Evolutionary conservation across 2,797 vertebrate genomes (phyloP), one percentile per base, ranked within the genome.

Genomic region (Geotrypetes seraphini): DNA sequence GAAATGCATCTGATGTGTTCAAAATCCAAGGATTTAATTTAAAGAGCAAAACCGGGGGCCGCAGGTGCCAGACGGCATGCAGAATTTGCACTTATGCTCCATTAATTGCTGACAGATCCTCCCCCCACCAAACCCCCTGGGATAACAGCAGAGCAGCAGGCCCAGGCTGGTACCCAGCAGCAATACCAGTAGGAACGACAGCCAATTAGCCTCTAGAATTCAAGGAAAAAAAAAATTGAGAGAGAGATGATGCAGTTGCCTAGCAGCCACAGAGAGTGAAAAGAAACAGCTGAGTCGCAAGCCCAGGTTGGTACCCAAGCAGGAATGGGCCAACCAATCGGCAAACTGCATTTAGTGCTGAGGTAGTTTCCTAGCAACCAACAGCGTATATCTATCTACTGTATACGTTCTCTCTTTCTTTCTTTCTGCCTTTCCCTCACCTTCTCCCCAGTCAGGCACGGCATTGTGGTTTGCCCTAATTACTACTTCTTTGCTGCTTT

Each of bases 321-420:
- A 81, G 78, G 74, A 74, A 76, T 63, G 65, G 84, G 81, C 85
- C 73, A 81, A 85, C 83, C 82, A 81, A 83, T 83, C 86, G 89
- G 78, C 68, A 70, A 79, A 74, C 83, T 75, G 77, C 79, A 78
- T 79, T 85, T 80, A 79, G 67, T 84, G 82, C 88, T 75, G 75
- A 82, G 79, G 72, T 60, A 71, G 85, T 91, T 75, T 84, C 90
- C 78, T 89, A 83, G 91, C 85, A 92, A 92, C 89, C 58, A 69
- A 59, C 60, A 52, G 59, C 19, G 68, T 65, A 60, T 29, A 50
- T 56, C 42, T 17, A 48, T 69, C 67, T 74, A 70, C 35, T 59
- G 58, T 40, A 4, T 14, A 3, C 16, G 12, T 37, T 12, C 60
- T 54, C 60, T 59, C 43, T n/a, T n/a, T 46, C 53, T 52, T 43